phyloP scores from a whole-genome alignment of 2,888 invertebrate species.

The Melanostoma scalare region DNA sequence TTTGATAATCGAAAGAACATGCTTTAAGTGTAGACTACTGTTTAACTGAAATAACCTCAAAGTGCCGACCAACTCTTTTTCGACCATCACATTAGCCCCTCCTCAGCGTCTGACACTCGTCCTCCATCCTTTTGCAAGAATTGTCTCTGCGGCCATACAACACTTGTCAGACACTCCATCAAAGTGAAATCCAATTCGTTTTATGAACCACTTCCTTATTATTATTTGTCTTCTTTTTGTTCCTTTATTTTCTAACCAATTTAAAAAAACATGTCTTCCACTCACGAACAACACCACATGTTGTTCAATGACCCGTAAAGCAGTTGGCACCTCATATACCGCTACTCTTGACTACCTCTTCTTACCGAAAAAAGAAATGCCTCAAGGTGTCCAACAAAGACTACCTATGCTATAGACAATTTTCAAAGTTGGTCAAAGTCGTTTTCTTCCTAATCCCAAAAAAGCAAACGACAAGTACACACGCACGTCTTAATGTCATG shows the following conservation, averaged over 20 bases:
- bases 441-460: constrained; percentile 28
- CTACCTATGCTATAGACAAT: constrained; percentile 44
- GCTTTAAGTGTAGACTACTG: too few relatives aligned
- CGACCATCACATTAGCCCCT: too few relatives aligned
- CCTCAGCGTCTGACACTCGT: too few relatives aligned
- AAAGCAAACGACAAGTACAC: constrained; percentile 24
- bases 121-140: too few relatives aligned
- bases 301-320: constrained; percentile 66
- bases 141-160: not conserved
- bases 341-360: constrained; percentile 48
- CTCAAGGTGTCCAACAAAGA: constrained; percentile 43
- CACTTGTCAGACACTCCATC: constrained; percentile 3
- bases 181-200: constrained; percentile 13
- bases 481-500: constrained; percentile 49
- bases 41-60: too few relatives aligned
- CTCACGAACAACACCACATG: constrained; percentile 43
- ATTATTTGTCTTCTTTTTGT: not conserved
- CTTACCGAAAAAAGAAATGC: constrained; percentile 28
- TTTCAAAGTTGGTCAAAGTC: constrained; percentile 63
- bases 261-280: constrained; percentile 34
- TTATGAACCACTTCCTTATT: constrained; percentile 41
- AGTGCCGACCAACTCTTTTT: too few relatives aligned
- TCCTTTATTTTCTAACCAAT: not conserved
- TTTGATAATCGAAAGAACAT: too few relatives aligned
- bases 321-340: constrained; percentile 57